These are phyloP conservation scores for Agrochola macilenta DNA, from an alignment of 2,888 invertebrate genomes.

Conservation along the genomic window DNA sequence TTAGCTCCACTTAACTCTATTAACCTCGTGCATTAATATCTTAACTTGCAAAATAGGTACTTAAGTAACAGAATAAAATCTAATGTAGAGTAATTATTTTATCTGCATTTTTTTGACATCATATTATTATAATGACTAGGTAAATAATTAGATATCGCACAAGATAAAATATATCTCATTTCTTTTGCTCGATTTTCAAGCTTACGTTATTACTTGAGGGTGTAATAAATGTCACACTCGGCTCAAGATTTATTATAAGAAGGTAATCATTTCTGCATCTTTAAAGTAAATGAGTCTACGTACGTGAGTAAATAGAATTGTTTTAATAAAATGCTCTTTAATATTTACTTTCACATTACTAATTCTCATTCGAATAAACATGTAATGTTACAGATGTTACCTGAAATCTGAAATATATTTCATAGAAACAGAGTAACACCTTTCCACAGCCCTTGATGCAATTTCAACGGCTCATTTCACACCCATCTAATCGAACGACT, in stretches of 20 bases:
- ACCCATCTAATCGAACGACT: slow-evolving; percentile 75
- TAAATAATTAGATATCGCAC: slow-evolving; percentile 16
- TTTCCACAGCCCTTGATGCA: slow-evolving; percentile 72
- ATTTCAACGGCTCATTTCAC: slow-evolving; percentile 76
- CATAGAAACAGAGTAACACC: slow-evolving; percentile 60
- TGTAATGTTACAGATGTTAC: slow-evolving; percentile 40
- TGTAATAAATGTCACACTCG: slow-evolving; percentile 56
- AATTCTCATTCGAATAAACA: neutral
- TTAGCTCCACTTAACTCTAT: slow-evolving; percentile 11
- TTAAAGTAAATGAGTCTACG: slow-evolving; percentile 26
- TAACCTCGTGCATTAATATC: slow-evolving; percentile 25
- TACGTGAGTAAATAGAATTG: slow-evolving; percentile 24
- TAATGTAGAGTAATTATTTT: slow-evolving; percentile 11
- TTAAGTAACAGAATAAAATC: neutral
- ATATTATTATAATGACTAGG: neutral
- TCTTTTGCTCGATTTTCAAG: slow-evolving; percentile 36
- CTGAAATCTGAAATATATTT: slow-evolving; percentile 42
- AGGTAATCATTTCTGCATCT: slow-evolving; percentile 40
- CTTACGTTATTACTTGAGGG: slow-evolving; percentile 41
- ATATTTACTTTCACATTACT: neutral
- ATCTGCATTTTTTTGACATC: neutral
- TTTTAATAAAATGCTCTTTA: slow-evolving; percentile 5
- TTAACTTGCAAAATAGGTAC: neutral
- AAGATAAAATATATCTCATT: slow-evolving; percentile 43
- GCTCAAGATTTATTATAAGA: slow-evolving; percentile 49